Conservation (phyloP, 2,113 vertebrate genomes). For the Malurus melanocephalus region DNA sequence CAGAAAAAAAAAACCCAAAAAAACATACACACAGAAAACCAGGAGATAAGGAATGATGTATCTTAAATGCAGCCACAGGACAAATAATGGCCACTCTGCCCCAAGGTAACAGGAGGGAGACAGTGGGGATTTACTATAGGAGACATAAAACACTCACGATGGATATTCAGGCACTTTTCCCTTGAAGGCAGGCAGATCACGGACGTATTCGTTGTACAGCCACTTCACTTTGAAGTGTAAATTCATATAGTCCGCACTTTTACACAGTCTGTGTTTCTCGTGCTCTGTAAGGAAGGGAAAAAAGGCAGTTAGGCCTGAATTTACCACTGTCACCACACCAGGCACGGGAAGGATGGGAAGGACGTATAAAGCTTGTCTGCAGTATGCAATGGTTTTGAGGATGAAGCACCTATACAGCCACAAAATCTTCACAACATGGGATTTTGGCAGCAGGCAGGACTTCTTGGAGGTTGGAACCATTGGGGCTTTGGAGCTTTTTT, state of each 20-base stretch:
- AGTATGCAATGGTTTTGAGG: not conserved
- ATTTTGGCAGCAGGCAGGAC: not conserved
- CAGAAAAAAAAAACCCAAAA: not conserved
- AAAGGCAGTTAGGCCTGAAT: not conserved
- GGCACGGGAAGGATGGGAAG: rapidly evolving
- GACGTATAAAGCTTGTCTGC: not conserved
- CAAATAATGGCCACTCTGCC: not conserved
- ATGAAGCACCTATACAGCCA: not conserved
- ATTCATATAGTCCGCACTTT: conserved; percentile 99
- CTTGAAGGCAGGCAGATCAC: conserved; percentile 85
- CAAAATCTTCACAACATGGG: not conserved
- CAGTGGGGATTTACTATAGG: not conserved
- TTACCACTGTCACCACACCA: not conserved
- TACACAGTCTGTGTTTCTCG: conserved; percentile 90
- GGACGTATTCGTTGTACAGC: conserved; percentile 94
- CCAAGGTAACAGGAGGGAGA: not conserved
- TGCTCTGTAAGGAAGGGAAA: conserved; percentile 77
- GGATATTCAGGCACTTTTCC: conserved; percentile 90
- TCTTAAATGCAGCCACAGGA: not conserved
- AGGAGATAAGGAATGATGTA: not conserved
- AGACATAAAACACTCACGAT: conserved; percentile 76
- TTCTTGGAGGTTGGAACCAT: not conserved
- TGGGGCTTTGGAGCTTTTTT: not conserved
- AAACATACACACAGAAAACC: not conserved
- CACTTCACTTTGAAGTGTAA: conserved; percentile 99